A percentile compares a stretch with the other conserved stretches of the same genome.
Evolutionary conservation across 2,113 vertebrate species (phyloP).

Genomic region (Labeo catla): DNA sequence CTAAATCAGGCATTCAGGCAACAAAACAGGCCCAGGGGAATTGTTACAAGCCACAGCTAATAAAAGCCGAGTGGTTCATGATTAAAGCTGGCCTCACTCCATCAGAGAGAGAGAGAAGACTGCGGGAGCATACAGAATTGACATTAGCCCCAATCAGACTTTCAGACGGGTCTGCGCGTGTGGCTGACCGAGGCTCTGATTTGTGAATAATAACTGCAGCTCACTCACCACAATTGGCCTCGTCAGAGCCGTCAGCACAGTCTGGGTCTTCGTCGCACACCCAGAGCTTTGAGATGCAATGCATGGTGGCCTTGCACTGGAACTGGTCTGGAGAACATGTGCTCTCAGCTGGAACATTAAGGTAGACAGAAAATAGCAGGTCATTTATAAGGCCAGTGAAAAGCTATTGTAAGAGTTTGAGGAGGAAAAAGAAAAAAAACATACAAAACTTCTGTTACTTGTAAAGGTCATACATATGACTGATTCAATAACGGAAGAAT

Average conservation of each 20-base stretch:
- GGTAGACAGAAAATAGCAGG: conserved; percentile 9
- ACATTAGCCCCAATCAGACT: conserved; percentile 60
- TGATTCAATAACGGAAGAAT: conserved; percentile 1
- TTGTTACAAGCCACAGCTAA: conserved; percentile 55
- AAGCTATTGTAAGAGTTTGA: neutral
- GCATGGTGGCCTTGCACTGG: conserved; percentile 96
- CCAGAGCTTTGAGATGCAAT: conserved; percentile 98
- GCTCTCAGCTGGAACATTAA: conserved; percentile 86
- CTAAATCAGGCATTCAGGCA: conserved; percentile 51
- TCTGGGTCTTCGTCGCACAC: conserved; percentile 98
- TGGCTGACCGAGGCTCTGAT: conserved; percentile 51
- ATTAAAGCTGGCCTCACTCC: conserved; percentile 55
- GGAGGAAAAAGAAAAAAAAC: neutral
- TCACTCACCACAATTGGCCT: conserved; percentile 94
- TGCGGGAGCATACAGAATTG: conserved; percentile 49
- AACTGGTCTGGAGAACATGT: conserved; percentile 98
- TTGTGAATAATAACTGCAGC: conserved; percentile 59
- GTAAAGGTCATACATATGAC: conserved; percentile 22
- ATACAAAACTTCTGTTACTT: neutral
- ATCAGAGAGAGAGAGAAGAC: conserved; percentile 50
- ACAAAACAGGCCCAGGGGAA: conserved; percentile 50
- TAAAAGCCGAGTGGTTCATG: conserved; percentile 53
- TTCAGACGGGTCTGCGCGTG: conserved; percentile 34
- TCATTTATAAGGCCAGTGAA: neutral
- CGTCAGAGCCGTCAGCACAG: conserved; percentile 95